phyloP scores from a whole-genome alignment of 2,797 vertebrate genomes.

The Hozukius guyotensis region DNA sequence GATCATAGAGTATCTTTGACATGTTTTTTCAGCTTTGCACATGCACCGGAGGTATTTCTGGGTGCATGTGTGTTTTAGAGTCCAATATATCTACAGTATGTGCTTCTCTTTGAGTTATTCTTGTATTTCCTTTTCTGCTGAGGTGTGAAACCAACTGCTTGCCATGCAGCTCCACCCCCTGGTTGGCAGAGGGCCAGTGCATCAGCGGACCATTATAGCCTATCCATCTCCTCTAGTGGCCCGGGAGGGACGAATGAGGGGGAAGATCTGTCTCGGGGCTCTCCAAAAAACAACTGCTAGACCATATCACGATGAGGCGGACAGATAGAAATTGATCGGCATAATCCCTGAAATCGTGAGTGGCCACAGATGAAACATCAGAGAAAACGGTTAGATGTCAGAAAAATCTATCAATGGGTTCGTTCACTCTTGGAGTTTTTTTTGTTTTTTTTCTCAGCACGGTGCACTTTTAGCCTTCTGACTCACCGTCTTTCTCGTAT shows the following conservation, averaged over 20 bases:
- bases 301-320: conserved; percentile 10
- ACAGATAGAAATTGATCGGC: conserved; percentile 24
- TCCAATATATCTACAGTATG: conserved; percentile 36
- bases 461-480: conserved; percentile 16
- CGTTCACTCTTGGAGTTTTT: conserved; percentile 5
- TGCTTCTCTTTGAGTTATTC: conserved; percentile 48
- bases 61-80: conserved; percentile 13
- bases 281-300: conserved; percentile 34
- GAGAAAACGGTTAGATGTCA: conserved; percentile 8
- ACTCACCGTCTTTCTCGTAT: conserved; percentile 22
- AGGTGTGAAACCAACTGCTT: conserved; percentile 64
- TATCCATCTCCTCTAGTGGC: conserved; percentile 52
- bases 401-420: conserved; percentile 35
- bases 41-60: conserved; percentile 11
- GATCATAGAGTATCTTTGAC: neutral
- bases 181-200: conserved; percentile 56
- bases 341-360: conserved; percentile 32
- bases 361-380: conserved; percentile 28
- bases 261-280: conserved; percentile 38
- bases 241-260: conserved; percentile 27
- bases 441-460: neutral
- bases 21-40: conserved; percentile 34
- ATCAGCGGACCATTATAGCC: conserved; percentile 52
- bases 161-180: conserved; percentile 66
- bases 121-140: conserved; percentile 59